Percentiles rank a stretch among this genome's conserved stretches.
Evolutionary conservation across 1,140 invertebrate species (phyloP).

Genomic region (Drosophila repleta): DNA sequence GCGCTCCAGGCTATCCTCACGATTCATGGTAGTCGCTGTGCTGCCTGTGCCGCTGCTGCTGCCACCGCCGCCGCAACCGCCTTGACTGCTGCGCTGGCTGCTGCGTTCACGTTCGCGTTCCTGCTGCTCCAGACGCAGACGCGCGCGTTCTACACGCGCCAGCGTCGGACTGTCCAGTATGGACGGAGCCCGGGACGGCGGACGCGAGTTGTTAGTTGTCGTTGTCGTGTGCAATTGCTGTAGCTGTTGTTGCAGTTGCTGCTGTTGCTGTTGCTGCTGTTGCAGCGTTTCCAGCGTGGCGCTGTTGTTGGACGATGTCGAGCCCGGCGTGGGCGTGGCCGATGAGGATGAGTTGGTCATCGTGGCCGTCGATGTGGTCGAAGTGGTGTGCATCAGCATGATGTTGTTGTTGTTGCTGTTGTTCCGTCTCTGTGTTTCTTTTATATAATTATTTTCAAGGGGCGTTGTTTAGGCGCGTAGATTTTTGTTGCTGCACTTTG

Average conservation of each 20-base stretch:
- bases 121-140: conserved; percentile 84
- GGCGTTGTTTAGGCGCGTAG: conserved; percentile 3
- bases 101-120: conserved; percentile 64
- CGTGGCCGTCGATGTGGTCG: conserved; percentile 64
- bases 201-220: conserved; percentile 63
- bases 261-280: conserved; percentile 68
- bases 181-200: conserved; percentile 83
- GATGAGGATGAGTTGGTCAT: conserved; percentile 78
- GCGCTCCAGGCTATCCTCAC: conserved; percentile 79
- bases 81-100: conserved; percentile 58
- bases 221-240: conserved; percentile 54
- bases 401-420: conserved; percentile 15
- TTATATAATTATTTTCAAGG: conserved; percentile 9
- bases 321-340: conserved; percentile 78
- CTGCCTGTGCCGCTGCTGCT: conserved; percentile 66
- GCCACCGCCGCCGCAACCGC: conserved; percentile 41
- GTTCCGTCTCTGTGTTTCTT: not conserved
- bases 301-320: conserved; percentile 76
- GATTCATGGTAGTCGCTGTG: conserved; percentile 76
- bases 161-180: conserved; percentile 86
- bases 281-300: conserved; percentile 71
- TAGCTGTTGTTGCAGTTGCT: conserved; percentile 58
- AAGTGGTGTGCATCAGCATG: conserved; percentile 73
- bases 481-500: conserved; percentile 22
- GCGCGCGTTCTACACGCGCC: conserved; percentile 85